Evolutionary conservation across 2,797 vertebrate genomes (phyloP), one percentile per base, ranked within the genome.

Genomic region (Euphonia xanthogaster): DNA sequence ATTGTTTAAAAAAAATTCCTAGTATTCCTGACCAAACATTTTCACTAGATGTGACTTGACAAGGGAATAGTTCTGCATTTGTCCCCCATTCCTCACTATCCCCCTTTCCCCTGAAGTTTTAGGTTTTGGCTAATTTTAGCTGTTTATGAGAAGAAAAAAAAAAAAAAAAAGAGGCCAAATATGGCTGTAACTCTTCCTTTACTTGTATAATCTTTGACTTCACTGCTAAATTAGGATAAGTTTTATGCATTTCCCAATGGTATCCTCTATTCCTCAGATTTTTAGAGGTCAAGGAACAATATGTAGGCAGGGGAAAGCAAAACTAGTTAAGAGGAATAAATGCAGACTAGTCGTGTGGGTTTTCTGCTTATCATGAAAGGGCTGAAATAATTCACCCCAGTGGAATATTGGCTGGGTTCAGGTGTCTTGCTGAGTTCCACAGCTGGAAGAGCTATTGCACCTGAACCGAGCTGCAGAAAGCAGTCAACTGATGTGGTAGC

Each of bases 21-120:
- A 9, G 76, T 90, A 8, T 88, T 80, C 48, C 66, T 79, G 39
- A 79, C 40, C 54, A 86, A 90, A 86, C 6, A 7, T 72, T 86
- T 89, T 86, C 50, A 71, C 51, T 71, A 71, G 24, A 71, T 50
- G 31, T 75, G 50, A 70, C 58, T 25, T 84, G 47, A 90, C 85
- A 78, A 72, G 25, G 28, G 31, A 90, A 28, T 72, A 45, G 7
- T 40, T 83, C 20, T 10, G 9, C 39, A 47, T 89, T 74, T 79
- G 3, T 9, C 2, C 6, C 5, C 6, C 2, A 2, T 9, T 68
- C 30, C 8, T 23, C 0, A 0, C 16, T 1, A 1, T 6, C 5
- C 5, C 12, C 3, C 5, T 45, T 68, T 67, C 28, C 30, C 11
- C 24, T 54, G 25, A 74, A 93, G 50, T 12, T 35, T 18, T 50